phyloP scores from a whole-genome alignment of 2,888 invertebrate genomes.

The Cacoxenus indagator region DNA sequence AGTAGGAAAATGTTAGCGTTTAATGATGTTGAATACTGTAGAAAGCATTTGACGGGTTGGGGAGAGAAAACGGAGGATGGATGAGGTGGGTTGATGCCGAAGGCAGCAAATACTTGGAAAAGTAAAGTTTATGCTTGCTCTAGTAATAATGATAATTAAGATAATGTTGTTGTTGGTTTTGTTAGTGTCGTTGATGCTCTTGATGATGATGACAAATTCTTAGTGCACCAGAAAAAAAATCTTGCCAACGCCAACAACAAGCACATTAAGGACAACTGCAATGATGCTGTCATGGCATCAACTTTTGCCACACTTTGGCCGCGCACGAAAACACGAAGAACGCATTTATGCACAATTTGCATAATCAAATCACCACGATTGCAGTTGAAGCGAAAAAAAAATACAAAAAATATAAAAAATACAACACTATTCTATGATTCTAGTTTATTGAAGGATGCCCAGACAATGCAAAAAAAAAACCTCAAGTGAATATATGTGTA shows the following conservation, averaged over 20 bases:
- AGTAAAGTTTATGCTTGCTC: neutral
- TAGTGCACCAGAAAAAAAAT: neutral
- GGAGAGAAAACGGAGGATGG: no score
- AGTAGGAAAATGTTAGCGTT: conserved; percentile 55
- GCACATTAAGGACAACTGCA: no score
- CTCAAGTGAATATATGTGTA: neutral
- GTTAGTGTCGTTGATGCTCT: neutral
- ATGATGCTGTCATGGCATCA: neutral
- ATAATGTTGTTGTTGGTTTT: neutral
- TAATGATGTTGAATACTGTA: conserved; percentile 43
- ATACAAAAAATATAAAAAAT: neutral
- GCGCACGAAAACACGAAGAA: neutral
- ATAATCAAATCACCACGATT: conserved; percentile 10
- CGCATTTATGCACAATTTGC: conserved; percentile 17
- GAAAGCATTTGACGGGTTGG: no score
- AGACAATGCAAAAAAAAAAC: no score
- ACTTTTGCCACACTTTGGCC: neutral
- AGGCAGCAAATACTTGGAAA: neutral
- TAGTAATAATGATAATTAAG: neutral
- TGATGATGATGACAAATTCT: conserved; percentile 12
- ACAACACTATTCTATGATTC: no score
- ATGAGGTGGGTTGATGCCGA: neutral
- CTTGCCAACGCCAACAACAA: no score
- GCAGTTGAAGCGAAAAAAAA: neutral
- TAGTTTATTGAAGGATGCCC: no score